Conservation (phyloP, 2,888 invertebrate species). For the Cyaniris semiargus region DNA sequence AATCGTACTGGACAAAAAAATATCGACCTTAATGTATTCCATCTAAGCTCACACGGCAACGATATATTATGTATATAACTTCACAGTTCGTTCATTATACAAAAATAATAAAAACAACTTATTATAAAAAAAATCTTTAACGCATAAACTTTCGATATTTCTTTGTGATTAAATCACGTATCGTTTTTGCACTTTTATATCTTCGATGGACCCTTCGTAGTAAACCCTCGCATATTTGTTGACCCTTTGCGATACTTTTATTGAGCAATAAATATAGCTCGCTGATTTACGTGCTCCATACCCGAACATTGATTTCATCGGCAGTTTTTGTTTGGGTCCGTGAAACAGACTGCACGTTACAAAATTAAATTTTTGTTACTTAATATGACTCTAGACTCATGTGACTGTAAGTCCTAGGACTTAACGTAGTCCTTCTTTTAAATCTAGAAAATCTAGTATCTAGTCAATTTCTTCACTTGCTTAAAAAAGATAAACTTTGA, state of each 20-base stretch:
- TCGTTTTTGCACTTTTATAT: constrained; percentile 15
- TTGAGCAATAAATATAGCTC: constrained; percentile 32
- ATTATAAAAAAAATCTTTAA: not conserved
- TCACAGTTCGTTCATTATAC: not conserved
- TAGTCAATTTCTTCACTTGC: no score
- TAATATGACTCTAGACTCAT: not conserved
- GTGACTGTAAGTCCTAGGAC: no score
- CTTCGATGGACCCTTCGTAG: constrained; percentile 36
- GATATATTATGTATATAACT: no score
- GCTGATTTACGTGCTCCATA: constrained; percentile 25
- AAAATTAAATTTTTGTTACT: not conserved
- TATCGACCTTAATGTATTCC: not conserved
- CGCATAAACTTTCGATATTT: not conserved
- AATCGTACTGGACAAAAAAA: not conserved
- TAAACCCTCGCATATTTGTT: constrained; percentile 35
- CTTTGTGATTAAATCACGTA: not conserved
- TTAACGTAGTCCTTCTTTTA: no score
- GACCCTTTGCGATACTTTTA: constrained; percentile 34
- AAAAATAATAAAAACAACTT: not conserved
- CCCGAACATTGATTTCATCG: constrained; percentile 18
- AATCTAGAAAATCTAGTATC: no score
- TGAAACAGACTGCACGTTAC: not conserved
- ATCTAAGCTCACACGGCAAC: not conserved
- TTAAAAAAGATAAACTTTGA: no score
- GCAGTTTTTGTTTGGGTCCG: not conserved